Conservation (phyloP, 1,140 invertebrate species). For the Eueides isabella region DNA sequence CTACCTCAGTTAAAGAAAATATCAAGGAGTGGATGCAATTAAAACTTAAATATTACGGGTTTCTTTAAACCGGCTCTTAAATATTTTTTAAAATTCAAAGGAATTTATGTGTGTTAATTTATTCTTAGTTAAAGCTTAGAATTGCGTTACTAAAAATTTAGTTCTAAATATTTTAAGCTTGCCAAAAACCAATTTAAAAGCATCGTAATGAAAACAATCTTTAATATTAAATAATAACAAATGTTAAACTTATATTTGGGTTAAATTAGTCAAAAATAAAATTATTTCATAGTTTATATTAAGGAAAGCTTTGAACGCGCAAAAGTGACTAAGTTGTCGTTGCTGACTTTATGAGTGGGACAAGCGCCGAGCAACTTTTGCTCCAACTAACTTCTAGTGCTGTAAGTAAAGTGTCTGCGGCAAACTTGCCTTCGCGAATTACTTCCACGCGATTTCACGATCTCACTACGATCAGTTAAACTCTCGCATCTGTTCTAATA, state of each 20-base stretch:
- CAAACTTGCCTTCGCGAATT: conserved; percentile 61
- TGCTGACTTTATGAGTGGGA: conserved; percentile 61
- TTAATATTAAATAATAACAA: background rate
- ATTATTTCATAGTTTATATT: conserved; percentile 28
- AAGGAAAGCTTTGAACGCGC: conserved; percentile 25
- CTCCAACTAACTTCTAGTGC: conserved; percentile 64
- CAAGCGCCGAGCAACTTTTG: conserved; percentile 53
- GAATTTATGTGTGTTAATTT: conserved; percentile 5
- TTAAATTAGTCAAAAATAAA: background rate
- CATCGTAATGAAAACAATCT: no score
- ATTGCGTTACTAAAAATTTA: background rate
- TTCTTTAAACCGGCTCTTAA: conserved; percentile 22
- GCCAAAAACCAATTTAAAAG: background rate
- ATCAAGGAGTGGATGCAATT: conserved; percentile 40
- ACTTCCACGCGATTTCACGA: conserved; percentile 72
- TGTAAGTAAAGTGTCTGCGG: conserved; percentile 62
- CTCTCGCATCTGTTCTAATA: conserved; percentile 48
- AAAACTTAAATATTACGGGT: conserved; percentile 35
- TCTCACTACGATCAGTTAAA: conserved; percentile 62
- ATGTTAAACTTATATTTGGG: background rate
- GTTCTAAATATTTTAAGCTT: background rate
- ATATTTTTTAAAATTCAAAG: conserved; percentile 5
- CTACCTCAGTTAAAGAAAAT: conserved; percentile 29
- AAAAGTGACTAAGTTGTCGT: conserved; percentile 58
- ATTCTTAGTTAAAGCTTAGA: background rate